Evolutionary conservation across 2,888 invertebrate species (phyloP).

Genomic region (Pediacus dermestoides): DNA sequence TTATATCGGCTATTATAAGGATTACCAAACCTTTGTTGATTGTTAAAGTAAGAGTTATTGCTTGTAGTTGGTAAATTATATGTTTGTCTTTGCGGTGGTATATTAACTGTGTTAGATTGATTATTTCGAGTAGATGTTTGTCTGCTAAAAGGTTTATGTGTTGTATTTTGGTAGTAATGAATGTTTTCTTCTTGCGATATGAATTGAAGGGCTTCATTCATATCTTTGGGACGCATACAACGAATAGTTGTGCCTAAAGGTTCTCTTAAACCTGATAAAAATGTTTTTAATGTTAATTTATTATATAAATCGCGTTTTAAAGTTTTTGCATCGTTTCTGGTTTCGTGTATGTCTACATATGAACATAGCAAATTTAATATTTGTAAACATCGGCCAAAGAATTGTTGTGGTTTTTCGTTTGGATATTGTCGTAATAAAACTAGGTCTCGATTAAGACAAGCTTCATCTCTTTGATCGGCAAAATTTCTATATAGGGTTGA

Average conservation of each 20-base stretch:
- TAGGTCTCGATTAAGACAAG: conserved; percentile 19
- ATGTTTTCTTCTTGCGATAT: conserved; percentile 16
- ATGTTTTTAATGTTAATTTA: conserved; percentile 15
- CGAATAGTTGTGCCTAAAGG: conserved; percentile 19
- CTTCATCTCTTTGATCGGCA: conserved; percentile 18
- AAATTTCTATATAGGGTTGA: conserved; percentile 15
- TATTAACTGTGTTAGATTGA: too few species aligned
- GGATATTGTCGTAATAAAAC: conserved; percentile 14
- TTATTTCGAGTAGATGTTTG: too few species aligned
- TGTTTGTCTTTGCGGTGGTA: too few species aligned
- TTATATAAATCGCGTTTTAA: conserved; percentile 11
- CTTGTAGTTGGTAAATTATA: too few species aligned
- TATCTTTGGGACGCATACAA: conserved; percentile 15
- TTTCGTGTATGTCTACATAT: conserved; percentile 15
- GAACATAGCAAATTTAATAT: conserved; percentile 15
- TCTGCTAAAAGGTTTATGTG: too few species aligned
- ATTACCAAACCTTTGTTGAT: too few species aligned
- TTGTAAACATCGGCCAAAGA: conserved; percentile 16
- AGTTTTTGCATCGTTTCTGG: conserved; percentile 10
- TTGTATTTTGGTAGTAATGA: conserved; percentile 12
- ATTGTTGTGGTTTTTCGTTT: conserved; percentile 15
- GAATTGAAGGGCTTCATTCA: conserved; percentile 14
- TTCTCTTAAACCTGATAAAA: conserved; percentile 18
- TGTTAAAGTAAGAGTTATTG: too few species aligned
- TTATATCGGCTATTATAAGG: too few species aligned